These are phyloP conservation scores for Trematomus bernacchii DNA, from an alignment of 2,797 vertebrate species.

Conservation along the genomic window DNA sequence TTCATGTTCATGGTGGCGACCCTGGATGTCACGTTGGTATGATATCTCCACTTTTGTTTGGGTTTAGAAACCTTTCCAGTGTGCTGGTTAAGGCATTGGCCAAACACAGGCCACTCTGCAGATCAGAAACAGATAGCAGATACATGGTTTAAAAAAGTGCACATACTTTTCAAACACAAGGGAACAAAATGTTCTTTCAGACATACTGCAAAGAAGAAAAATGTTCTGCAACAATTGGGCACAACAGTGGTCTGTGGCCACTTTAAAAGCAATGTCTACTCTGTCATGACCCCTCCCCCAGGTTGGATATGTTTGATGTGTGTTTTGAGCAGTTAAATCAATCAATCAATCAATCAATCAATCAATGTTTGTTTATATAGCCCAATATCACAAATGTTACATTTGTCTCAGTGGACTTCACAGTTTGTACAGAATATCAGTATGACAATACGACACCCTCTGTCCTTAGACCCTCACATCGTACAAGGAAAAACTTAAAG, in stretches of 20 bases:
- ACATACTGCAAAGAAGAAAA: conserved; percentile 24
- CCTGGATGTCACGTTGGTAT: conserved; percentile 67
- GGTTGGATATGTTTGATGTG: conserved; percentile 18
- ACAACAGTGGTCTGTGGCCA: conserved; percentile 5
- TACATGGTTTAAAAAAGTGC: conserved; percentile 31
- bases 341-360: too few species aligned
- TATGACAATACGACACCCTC: too few species aligned
- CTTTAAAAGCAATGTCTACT: conserved; percentile 13
- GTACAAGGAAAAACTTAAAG: too few species aligned
- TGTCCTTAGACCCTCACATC: too few species aligned
- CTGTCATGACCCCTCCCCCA: neutral
- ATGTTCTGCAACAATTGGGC: conserved; percentile 15
- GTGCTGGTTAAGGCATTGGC: conserved; percentile 49
- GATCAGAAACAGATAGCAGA: conserved; percentile 67
- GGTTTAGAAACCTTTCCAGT: conserved; percentile 62
- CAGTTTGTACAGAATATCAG: too few species aligned
- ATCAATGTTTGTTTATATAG: too few species aligned
- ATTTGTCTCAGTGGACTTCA: too few species aligned
- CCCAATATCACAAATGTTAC: too few species aligned
- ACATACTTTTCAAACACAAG: conserved; percentile 37
- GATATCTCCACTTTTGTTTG: conserved; percentile 73
- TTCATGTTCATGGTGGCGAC: conserved; percentile 58
- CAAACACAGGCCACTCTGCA: conserved; percentile 58
- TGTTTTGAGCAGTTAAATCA: conserved; percentile 16
- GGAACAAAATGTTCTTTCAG: conserved; percentile 65